Conservation (phyloP, 2,113 vertebrate genomes). For the Nesoenas mayeri region DNA sequence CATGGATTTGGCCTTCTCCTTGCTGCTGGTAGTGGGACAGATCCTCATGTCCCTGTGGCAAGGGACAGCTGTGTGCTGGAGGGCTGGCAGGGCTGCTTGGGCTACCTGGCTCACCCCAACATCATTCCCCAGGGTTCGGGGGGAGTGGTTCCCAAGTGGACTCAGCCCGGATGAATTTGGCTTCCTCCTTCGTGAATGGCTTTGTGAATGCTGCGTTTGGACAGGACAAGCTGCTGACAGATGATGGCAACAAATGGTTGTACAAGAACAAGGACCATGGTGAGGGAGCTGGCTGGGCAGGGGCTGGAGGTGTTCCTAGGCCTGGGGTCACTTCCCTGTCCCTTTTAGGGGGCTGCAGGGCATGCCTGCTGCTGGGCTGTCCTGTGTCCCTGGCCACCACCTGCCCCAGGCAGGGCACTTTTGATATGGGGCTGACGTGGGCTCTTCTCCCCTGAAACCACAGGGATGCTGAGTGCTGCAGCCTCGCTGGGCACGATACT, state of each 20-base stretch:
- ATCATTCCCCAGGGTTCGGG: slow-evolving; percentile 83
- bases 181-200: slow-evolving; percentile 97
- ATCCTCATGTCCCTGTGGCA: accelerated
- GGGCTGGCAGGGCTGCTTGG: neutral
- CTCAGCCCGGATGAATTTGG: slow-evolving; percentile 97
- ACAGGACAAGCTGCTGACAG: slow-evolving; percentile 96
- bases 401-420: neutral
- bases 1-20: neutral
- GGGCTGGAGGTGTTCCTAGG: neutral
- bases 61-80: neutral
- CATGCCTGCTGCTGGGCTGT: neutral
- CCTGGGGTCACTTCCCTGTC: neutral
- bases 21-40: neutral
- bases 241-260: slow-evolving; percentile 98
- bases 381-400: neutral
- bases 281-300: slow-evolving; percentile 19
- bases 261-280: slow-evolving; percentile 99
- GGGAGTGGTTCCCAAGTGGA: slow-evolving; percentile 97
- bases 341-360: neutral
- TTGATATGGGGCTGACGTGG: neutral
- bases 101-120: neutral
- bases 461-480: slow-evolving; percentile 97
- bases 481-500: slow-evolving; percentile 96
- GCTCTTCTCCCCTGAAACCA: neutral
- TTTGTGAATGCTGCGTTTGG: slow-evolving; percentile 98